phyloP scores from a whole-genome alignment of 2,113 vertebrate species.

The Scolopax mira region DNA sequence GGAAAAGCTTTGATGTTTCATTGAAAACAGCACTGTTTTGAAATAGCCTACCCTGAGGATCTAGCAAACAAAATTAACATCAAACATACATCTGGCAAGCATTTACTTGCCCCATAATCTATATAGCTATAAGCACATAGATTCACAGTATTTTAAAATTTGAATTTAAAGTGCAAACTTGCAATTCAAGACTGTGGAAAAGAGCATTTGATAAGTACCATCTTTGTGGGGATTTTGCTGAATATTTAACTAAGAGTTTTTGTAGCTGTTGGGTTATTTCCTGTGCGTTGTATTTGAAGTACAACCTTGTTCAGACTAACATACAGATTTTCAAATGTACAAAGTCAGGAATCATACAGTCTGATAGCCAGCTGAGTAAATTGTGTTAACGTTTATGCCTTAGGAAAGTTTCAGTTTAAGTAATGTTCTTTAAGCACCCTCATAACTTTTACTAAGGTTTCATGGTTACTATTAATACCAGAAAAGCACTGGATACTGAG shows the following conservation, averaged over 20 bases:
- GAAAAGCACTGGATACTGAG: not conserved
- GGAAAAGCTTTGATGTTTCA: not conserved
- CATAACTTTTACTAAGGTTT: not conserved
- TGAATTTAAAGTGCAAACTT: not conserved
- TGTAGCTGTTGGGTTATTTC: not conserved
- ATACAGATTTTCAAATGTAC: not conserved
- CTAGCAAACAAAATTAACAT: slow-evolving; percentile 8
- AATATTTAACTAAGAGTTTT: not conserved
- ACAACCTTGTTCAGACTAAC: not conserved
- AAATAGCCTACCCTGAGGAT: not conserved
- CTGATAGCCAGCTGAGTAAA: not conserved
- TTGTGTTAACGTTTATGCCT: not conserved
- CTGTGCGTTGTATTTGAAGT: not conserved
- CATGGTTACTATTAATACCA: not conserved
- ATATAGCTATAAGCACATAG: not conserved
- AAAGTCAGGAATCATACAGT: not conserved
- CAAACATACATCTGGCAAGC: not conserved
- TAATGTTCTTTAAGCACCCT: not conserved
- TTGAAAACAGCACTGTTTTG: not conserved
- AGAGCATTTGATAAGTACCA: not conserved
- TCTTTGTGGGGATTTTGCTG: not conserved
- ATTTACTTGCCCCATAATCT: not conserved
- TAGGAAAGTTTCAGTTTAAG: not conserved
- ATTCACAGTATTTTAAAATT: not conserved
- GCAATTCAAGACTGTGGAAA: not conserved